phyloP scores from a whole-genome alignment of 2,113 vertebrate species.

The Octodon degus region DNA sequence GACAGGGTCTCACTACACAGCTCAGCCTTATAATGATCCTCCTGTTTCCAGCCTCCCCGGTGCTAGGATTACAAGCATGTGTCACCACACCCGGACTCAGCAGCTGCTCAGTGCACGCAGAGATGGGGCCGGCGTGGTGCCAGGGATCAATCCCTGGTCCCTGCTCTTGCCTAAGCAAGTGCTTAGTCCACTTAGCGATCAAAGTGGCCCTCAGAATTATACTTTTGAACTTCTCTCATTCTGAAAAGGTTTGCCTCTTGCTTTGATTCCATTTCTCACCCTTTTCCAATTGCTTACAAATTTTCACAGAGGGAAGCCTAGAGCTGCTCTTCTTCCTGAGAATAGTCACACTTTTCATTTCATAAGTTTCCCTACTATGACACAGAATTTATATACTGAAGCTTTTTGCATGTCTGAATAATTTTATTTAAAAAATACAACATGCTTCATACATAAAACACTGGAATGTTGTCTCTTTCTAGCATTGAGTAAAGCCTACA shows the following conservation, averaged over 20 bases:
- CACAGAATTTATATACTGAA: neutral
- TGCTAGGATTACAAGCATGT: too few species aligned
- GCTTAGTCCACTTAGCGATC: too few species aligned
- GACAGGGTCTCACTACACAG: too few species aligned
- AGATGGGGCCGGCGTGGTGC: too few species aligned
- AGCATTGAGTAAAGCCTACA: neutral
- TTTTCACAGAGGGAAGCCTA: neutral
- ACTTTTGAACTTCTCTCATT: neutral
- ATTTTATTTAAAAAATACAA: neutral
- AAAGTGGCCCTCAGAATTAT: fast-evolving
- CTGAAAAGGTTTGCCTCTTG: neutral
- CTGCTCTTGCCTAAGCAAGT: too few species aligned
- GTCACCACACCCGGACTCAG: too few species aligned
- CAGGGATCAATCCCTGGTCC: too few species aligned
- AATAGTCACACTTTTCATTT: neutral
- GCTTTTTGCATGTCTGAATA: neutral
- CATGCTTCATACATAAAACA: neutral
- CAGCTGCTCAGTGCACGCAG: too few species aligned
- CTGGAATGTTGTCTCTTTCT: neutral
- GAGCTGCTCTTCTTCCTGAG: neutral
- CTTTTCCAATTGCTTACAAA: neutral
- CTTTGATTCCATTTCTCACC: neutral
- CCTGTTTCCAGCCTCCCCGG: too few species aligned
- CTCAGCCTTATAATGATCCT: too few species aligned
- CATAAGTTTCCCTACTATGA: neutral